Conservation (phyloP, 2,888 invertebrate genomes). For the Gonocerus acuteangulatus region DNA sequence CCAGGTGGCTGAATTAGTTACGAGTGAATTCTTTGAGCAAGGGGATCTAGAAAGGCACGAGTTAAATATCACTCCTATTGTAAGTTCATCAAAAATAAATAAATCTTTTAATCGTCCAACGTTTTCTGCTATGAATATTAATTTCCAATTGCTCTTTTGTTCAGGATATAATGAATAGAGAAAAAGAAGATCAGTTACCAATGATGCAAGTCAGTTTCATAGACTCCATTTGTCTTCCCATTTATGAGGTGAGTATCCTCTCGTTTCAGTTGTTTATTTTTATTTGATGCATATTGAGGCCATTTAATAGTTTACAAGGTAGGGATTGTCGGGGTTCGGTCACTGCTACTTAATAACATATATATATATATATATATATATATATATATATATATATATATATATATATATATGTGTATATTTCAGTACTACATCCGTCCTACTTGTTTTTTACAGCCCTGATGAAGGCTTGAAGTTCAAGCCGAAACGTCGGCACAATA, state of each 20-base stretch:
- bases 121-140: not conserved
- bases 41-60: conserved; percentile 85
- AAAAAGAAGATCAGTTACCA: conserved; percentile 87
- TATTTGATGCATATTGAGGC: too few relatives aligned
- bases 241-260: conserved; percentile 69
- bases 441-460: too few relatives aligned
- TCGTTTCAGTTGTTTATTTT: too few relatives aligned
- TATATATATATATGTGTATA: too few relatives aligned
- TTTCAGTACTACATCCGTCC: too few relatives aligned
- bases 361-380: too few relatives aligned
- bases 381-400: too few relatives aligned
- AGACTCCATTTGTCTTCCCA: conserved; percentile 87
- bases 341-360: too few relatives aligned
- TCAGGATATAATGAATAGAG: conserved; percentile 90
- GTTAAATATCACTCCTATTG: conserved; percentile 83
- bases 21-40: conserved; percentile 88
- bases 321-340: too few relatives aligned
- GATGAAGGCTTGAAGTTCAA: too few relatives aligned
- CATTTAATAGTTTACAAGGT: too few relatives aligned
- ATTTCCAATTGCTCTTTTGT: not conserved
- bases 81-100: conserved; percentile 47
- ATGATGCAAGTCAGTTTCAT: conserved; percentile 95
- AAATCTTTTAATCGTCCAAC: not conserved
- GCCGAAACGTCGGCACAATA: too few relatives aligned
- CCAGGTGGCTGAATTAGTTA: conserved; percentile 75